Evolutionary conservation across 2,797 vertebrate species (phyloP), one percentile per base, ranked within the genome.

Genomic region (Psittacula echo): DNA sequence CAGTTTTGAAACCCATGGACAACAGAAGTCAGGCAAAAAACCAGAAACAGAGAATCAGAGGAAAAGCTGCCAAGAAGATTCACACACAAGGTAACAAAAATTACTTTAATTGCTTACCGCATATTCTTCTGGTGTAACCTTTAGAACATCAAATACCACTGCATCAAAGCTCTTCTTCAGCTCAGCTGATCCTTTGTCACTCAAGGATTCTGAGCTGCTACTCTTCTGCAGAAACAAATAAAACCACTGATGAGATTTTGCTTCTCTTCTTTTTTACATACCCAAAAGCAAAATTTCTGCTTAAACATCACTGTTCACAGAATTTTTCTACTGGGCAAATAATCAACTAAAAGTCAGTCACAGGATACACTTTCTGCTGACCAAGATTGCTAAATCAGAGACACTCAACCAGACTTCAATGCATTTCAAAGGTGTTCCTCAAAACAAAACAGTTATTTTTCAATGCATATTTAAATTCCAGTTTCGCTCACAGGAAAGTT

Each of bases 81-180:
- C 34, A 34, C 14, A 42, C 15, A 58, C 17, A 22, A 44, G 56
- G 12, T 18, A 79, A 72, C 5, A 10, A 12, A 60, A 75, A 21
- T 17, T 24, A 58, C n/a, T 89, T 62, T 21, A 70, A 51, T 20
- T 37, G 70, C 99, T 99, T 98, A 99, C 99, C 84, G 99, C 99
- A 98, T 99, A 99, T 98, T 99, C 99, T 96, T 99, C 99, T 20
- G 99, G 99, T 14, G 99, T 99, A 93, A 99, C 99, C 98, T 99
- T 99, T 58, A 99, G 98, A 94, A 99, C 98, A 79, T 99, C 99
- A 81, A 99, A 99, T 26, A 99, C 99, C 85, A 99, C 99, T 6
- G 99, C 99, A 95, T 99, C 99, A 94, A 99, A 99, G 97, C 99
- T 99, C 97, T 99, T 99, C 98, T 99, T 99, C 97, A 99, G 96